Conservation (phyloP, 2,888 invertebrate species). For the Trichacis sp. region DNA sequence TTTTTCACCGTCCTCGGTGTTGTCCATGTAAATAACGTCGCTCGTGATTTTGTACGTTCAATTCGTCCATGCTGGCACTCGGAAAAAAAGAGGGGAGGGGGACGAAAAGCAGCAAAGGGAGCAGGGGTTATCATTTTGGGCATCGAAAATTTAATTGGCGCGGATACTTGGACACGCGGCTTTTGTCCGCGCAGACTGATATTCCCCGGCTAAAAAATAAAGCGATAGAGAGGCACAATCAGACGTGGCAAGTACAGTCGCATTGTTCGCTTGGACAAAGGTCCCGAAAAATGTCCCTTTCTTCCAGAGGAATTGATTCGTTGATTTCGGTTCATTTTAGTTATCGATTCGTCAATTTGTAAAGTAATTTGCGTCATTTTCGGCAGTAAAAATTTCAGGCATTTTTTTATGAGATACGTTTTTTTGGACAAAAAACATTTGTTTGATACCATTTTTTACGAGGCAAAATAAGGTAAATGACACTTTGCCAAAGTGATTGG, state of each 20-base stretch:
- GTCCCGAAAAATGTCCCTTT: not conserved
- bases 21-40: slow-evolving; percentile 5
- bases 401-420: too few species aligned
- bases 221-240: slow-evolving; percentile 11
- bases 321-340: too few species aligned
- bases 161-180: slow-evolving; percentile 26
- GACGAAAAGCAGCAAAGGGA: not conserved
- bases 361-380: too few species aligned
- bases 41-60: not conserved
- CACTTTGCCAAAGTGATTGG: too few species aligned
- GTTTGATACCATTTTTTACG: too few species aligned
- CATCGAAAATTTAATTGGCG: slow-evolving; percentile 49
- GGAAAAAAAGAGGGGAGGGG: not conserved
- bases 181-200: slow-evolving; percentile 19
- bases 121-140: slow-evolving; percentile 36
- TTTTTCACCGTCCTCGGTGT: too few species aligned
- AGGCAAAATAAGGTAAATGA: too few species aligned
- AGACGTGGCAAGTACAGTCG: not conserved
- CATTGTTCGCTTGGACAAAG: not conserved
- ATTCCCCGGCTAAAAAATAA: slow-evolving; percentile 22
- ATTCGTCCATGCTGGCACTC: not conserved
- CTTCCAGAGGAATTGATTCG: not conserved
- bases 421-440: too few species aligned
- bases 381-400: too few species aligned
- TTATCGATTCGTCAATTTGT: too few species aligned